These are phyloP conservation scores for Pterobdella sp. DNA, from an alignment of 2,888 invertebrate species.

Conservation along the genomic window DNA sequence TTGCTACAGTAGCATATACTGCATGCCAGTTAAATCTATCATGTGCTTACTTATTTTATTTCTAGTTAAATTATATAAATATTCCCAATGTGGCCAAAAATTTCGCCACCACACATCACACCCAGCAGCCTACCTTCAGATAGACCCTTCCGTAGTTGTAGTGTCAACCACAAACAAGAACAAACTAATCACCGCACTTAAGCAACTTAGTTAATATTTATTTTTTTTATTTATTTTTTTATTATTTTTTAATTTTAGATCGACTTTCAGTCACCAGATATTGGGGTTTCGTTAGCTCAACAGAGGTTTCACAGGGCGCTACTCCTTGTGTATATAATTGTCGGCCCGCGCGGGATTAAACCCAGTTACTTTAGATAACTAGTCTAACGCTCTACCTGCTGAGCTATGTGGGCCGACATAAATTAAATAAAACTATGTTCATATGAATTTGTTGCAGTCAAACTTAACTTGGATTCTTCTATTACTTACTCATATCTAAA, in stretches of 20 bases:
- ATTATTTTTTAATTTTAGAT: neutral
- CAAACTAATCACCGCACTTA: slow-evolving; percentile 44
- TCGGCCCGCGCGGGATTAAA: too few relatives aligned
- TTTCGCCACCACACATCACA: neutral
- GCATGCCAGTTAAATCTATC: neutral
- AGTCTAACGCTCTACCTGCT: too few relatives aligned
- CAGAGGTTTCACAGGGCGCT: neutral
- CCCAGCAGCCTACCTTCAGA: slow-evolving; percentile 36
- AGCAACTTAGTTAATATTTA: slow-evolving; percentile 26
- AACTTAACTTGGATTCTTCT: neutral
- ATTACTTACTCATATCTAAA: neutral
- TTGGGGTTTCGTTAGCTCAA: neutral
- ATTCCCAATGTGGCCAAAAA: neutral
- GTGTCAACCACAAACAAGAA: slow-evolving; percentile 48
- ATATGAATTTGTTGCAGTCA: neutral
- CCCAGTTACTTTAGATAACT: too few relatives aligned
- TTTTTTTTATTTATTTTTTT: neutral
- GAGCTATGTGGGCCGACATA: too few relatives aligned
- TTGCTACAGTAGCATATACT: slow-evolving; percentile 10
- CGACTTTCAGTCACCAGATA: neutral
- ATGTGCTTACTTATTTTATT: neutral
- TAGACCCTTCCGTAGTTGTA: slow-evolving; percentile 44
- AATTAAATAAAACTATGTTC: too few relatives aligned
- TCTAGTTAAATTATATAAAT: neutral
- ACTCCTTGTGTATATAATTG: too few relatives aligned